A percentile compares a stretch with the other conserved stretches of the same genome.
These are phyloP conservation scores for Lepidurus apus DNA, from an alignment of 1,140 invertebrate species.

Conservation along the genomic window DNA sequence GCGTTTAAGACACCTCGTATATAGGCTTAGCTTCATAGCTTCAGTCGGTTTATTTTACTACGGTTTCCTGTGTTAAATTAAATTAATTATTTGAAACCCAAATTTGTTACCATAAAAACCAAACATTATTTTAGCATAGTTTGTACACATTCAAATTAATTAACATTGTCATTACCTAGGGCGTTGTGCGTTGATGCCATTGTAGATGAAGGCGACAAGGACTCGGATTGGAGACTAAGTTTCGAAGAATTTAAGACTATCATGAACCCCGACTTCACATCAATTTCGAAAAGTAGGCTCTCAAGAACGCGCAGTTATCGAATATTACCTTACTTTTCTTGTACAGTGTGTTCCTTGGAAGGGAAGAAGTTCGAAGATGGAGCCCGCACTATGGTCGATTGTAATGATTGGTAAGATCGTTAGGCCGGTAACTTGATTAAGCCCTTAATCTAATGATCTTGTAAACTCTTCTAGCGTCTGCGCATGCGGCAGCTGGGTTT, in stretches of 20 bases:
- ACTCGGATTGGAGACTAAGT: conserved; percentile 41
- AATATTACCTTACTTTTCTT: background rate
- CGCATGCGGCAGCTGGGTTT: conserved; percentile 43
- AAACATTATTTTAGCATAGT: no score
- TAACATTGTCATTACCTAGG: conserved; percentile 29
- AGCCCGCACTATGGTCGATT: conserved; percentile 40
- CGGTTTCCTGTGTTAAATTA: conserved; percentile 25
- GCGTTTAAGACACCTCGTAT: no score
- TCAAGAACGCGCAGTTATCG: conserved; percentile 10
- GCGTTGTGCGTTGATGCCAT: conserved; percentile 42
- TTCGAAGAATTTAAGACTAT: conserved; percentile 41
- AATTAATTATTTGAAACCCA: background rate
- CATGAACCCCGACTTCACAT: conserved; percentile 39
- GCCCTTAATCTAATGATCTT: background rate
- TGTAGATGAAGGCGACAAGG: conserved; percentile 40
- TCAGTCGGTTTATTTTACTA: background rate
- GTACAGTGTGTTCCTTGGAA: conserved; percentile 40
- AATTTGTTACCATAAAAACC: no score
- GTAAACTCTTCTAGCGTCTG: conserved; percentile 39
- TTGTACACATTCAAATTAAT: no score
- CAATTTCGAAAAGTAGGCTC: conserved; percentile 40
- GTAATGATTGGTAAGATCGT: conserved; percentile 41
- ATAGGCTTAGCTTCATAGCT: no score
- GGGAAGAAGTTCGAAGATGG: conserved; percentile 41
- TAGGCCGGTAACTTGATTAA: background rate